Conservation (phyloP, 1,140 invertebrate genomes). For the Macrosteles quadrilineatus region DNA sequence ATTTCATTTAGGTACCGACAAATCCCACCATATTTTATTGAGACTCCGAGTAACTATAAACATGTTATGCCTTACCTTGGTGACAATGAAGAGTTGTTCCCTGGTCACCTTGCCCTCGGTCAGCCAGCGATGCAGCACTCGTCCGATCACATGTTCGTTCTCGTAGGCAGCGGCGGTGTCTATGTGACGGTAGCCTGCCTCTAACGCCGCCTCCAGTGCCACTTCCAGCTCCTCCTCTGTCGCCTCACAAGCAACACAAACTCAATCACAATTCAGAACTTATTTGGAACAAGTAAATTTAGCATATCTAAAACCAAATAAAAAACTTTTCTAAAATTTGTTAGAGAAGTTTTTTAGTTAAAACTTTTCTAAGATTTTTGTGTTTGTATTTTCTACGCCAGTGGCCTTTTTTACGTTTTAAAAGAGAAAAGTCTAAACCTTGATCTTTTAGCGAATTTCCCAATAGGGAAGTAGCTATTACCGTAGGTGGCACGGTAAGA, state of each 20-base stretch:
- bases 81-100: conserved; percentile 68
- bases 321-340: not conserved
- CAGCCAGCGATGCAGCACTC: conserved; percentile 62
- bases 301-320: not conserved
- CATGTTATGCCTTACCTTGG: conserved; percentile 61
- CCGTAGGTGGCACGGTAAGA: too few species aligned
- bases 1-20: too few species aligned
- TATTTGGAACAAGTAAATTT: not conserved
- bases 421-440: too few species aligned
- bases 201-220: conserved; percentile 60
- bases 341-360: not conserved
- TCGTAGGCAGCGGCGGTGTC: conserved; percentile 65
- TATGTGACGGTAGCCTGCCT: conserved; percentile 68
- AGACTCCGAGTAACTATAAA: too few species aligned
- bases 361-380: too few species aligned
- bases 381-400: too few species aligned
- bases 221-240: conserved; percentile 51
- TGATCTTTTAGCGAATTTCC: too few species aligned
- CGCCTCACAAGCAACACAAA: conserved; percentile 33
- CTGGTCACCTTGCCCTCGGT: conserved; percentile 60
- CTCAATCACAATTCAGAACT: not conserved
- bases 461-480: too few species aligned
- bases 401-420: too few species aligned
- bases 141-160: conserved; percentile 64
- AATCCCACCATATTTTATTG: too few species aligned